Conservation (phyloP, 2,797 vertebrate genomes). For the Liasis olivaceus region DNA sequence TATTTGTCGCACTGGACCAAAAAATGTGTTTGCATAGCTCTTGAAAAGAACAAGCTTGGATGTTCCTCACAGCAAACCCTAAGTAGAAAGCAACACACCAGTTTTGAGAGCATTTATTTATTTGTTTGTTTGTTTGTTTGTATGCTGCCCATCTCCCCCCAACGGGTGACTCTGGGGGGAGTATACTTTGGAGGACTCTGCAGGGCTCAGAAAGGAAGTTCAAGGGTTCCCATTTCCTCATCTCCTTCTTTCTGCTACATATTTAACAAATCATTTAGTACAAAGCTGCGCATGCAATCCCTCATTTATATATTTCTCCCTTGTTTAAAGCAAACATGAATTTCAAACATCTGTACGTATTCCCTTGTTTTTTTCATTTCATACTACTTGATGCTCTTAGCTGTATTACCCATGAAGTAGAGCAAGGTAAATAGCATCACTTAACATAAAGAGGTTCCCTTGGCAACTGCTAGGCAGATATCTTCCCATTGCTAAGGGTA, state of each 20-base stretch:
- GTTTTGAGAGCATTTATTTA: background rate
- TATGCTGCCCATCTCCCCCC: too few relatives aligned
- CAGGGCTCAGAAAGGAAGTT: background rate
- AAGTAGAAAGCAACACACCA: background rate
- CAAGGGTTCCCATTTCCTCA: background rate
- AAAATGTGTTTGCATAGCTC: too few relatives aligned
- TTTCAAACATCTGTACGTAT: background rate
- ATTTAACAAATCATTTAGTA: background rate
- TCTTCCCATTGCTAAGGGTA: conserved; percentile 42
- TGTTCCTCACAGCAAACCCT: too few relatives aligned
- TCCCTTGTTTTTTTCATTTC: conserved; percentile 17
- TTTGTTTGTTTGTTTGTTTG: too few relatives aligned
- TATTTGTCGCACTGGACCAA: too few relatives aligned
- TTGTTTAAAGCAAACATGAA: background rate
- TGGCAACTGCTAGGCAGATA: conserved; percentile 49
- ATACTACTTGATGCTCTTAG: conserved; percentile 17
- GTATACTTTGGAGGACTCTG: background rate
- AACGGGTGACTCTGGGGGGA: too few relatives aligned
- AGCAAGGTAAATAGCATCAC: conserved; percentile 31
- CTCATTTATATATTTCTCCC: background rate
- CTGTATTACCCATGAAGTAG: background rate
- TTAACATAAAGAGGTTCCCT: conserved; percentile 52
- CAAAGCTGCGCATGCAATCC: background rate
- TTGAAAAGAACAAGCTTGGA: too few relatives aligned
- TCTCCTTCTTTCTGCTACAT: background rate